A percentile compares a stretch with the other conserved stretches of the same genome.
phyloP scores from a whole-genome alignment of 2,113 vertebrate species.

The Petromus typicus region DNA sequence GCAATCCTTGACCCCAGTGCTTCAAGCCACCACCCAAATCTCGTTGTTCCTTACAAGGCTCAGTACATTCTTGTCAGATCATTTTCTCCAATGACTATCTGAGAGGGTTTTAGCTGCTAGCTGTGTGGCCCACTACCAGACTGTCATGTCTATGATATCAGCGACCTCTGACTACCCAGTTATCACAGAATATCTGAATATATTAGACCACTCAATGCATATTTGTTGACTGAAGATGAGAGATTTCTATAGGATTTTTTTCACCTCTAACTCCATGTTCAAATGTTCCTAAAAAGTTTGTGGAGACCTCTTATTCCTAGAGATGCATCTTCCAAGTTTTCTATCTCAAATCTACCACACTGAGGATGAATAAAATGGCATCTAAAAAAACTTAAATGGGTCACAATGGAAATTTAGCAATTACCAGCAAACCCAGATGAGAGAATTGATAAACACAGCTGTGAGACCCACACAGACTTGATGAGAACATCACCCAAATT shows the following conservation, averaged over 20 bases:
- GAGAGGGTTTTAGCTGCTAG: neutral
- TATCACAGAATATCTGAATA: neutral
- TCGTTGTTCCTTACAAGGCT: neutral
- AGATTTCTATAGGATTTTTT: neutral
- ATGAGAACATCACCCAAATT: rapidly evolving
- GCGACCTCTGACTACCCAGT: neutral
- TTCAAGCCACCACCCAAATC: too few relatives aligned
- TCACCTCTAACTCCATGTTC: neutral
- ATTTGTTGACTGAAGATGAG: neutral
- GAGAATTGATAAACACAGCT: neutral
- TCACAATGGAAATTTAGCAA: neutral
- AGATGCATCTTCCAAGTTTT: neutral
- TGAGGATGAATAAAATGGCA: neutral
- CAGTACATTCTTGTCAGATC: neutral
- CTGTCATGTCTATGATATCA: rapidly evolving
- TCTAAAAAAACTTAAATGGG: neutral
- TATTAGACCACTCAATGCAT: neutral
- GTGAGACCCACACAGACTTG: neutral
- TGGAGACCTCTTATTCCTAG: neutral
- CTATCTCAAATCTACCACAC: neutral
- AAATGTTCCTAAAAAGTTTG: neutral
- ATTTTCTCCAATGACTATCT: too few relatives aligned
- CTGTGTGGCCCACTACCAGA: neutral
- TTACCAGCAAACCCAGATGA: neutral
- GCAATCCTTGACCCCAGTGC: neutral